Evolutionary conservation across 2,113 vertebrate species (phyloP), one percentile per base, ranked within the genome.

Genomic region (Hippolais icterina): DNA sequence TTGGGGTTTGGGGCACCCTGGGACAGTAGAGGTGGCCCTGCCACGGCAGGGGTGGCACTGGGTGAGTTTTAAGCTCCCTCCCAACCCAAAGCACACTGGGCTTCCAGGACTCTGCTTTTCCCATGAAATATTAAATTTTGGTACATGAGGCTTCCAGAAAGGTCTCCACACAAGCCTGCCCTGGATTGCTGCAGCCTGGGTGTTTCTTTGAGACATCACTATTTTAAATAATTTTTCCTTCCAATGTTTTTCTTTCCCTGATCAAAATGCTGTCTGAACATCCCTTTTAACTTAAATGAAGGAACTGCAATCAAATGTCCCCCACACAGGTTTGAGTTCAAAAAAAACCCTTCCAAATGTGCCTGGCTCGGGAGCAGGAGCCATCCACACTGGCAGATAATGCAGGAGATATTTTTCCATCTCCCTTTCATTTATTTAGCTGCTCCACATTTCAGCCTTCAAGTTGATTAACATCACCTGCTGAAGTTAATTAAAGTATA

Each of bases 401-500:
- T 9, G 56, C 23, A 42, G 0, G 47, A 83, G 80, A 39, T 70
- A 71, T 90, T 91, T 93, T 53, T 28, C 77, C 61, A 49, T 64
- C 89, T 95, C 76, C 63, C 64, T 89, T 95, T 85, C 89, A 80
- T 93, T 96, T 90, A 83, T 75, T 88, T 86, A 39, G 71, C 93
- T 44, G 79, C 52, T 93, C 83, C 82, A 65, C 71, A 74, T 68
- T 89, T 90, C 82, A 83, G 76, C 87, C 66, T 93, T 92, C 39
- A 57, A 83, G 76, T 75, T 94, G 90, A 94, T 96, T 93, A 97
- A 80, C 90, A 88, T 89, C 72, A 84, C 87, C 93, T 74, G 27
- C 92, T 56, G 88, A 83, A 91, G 94, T 93, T 94, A 90, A 97
- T 95, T 94, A 88, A 97, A 93, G 92, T 56, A 65, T 80, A 94